Evolutionary conservation across 2,113 vertebrate species (phyloP), one percentile per base, ranked within the genome.

Genomic region (Thalassoma bifasciatum): DNA sequence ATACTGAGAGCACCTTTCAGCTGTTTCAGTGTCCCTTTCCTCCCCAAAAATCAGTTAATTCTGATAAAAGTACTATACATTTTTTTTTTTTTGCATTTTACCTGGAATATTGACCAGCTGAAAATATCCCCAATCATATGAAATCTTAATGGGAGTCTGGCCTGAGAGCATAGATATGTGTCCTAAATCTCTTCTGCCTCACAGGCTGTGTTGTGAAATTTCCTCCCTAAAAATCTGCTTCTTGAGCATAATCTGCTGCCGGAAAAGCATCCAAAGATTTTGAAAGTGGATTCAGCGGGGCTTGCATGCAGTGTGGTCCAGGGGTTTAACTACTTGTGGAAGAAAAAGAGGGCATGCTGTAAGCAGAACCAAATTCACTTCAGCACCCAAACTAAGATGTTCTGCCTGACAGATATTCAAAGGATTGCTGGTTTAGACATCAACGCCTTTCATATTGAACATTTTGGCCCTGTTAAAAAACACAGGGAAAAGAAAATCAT

Each of bases 321-420:
- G 34, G 52, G 62, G 23, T 84, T 88, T 68, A 79, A 57, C 81
- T 17, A 19, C 46, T 62, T 36, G 64, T 59, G 60, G 47, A 84
- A 74, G 60, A 60, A 63, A 66, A 70, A 16, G 26, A 47, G 14
- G 21, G 12, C 46, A 34, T 8, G 8, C 42, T 40, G 36, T 59
- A 58, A 71, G 75, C 72, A 52, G 47, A 81, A 56, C 22, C 34
- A 60, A 59, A 75, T 54, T 64, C 52, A 26, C 34, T 21, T 67
- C 38, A 53, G 49, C 21, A 59, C 24, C 47, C 19, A 42, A 16
- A 69, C 37, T 57, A 26, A 57, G 64, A 60, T 50, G 59, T 72
- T 77, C 42, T 71, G 36, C 40, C 71, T 65, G 37, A 69, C 8
- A 3, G 21, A 40, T 61, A 75, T 64, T 68, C 10, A 9, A 44